These are phyloP conservation scores for Drosophila nasuta DNA, from an alignment of 1,140 invertebrate genomes.

Conservation along the genomic window DNA sequence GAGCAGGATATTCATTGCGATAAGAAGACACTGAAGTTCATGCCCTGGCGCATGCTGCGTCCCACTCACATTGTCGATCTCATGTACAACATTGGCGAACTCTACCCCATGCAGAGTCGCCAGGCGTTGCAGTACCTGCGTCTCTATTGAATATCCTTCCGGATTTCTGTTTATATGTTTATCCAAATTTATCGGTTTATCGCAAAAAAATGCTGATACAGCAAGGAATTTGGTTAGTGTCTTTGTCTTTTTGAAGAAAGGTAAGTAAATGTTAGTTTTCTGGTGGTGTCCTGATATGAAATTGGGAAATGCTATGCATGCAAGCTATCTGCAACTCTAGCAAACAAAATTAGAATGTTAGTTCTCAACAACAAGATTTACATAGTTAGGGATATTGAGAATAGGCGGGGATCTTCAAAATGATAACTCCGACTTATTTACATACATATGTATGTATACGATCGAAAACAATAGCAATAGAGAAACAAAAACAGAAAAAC, in stretches of 20 bases:
- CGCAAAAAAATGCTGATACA: slow-evolving; percentile 8
- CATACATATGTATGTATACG: too few relatives aligned
- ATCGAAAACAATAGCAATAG: too few relatives aligned
- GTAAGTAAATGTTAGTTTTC: too few relatives aligned
- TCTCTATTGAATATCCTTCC: slow-evolving; percentile 49
- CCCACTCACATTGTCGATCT: slow-evolving; percentile 88
- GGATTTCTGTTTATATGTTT: background rate
- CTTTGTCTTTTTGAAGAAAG: background rate
- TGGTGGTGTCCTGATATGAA: too few relatives aligned
- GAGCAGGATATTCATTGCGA: slow-evolving; percentile 74
- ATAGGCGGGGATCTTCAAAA: too few relatives aligned
- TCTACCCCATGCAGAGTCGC: slow-evolving; percentile 85
- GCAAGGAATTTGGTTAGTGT: background rate
- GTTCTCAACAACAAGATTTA: too few relatives aligned
- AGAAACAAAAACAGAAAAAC: too few relatives aligned
- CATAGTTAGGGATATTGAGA: too few relatives aligned
- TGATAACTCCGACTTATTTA: too few relatives aligned
- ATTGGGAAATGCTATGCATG: too few relatives aligned
- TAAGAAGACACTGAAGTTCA: slow-evolving; percentile 73
- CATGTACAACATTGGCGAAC: slow-evolving; percentile 86
- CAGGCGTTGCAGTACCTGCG: slow-evolving; percentile 80
- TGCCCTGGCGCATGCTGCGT: slow-evolving; percentile 86
- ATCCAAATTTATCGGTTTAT: slow-evolving; percentile 47
- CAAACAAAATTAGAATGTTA: too few relatives aligned
- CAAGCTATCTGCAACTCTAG: too few relatives aligned